Conservation (phyloP, 2,888 invertebrate species). For the Proisotoma minuta region DNA sequence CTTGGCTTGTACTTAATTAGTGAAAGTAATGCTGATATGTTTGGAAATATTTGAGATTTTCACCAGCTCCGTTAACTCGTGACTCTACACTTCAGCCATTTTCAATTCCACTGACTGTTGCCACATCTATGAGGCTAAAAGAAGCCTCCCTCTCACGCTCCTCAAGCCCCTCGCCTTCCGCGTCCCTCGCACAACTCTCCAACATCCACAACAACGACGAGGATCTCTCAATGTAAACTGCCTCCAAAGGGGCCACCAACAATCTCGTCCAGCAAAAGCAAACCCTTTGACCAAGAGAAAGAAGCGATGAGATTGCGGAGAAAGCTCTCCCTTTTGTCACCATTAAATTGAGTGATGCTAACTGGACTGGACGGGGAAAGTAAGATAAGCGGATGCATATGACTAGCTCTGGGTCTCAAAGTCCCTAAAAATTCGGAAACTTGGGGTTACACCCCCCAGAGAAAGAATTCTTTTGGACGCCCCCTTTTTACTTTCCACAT, state of each 20-base stretch:
- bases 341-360: too few species aligned
- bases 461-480: too few species aligned
- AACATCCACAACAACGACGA: neutral
- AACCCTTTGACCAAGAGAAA: too few species aligned
- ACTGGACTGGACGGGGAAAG: too few species aligned
- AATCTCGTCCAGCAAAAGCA: neutral
- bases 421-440: too few species aligned
- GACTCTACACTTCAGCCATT: conserved; percentile 31
- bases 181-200: neutral
- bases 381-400: too few species aligned
- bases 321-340: too few species aligned
- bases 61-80: conserved; percentile 22
- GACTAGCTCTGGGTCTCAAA: too few species aligned
- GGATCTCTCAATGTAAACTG: neutral
- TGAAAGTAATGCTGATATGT: conserved; percentile 15
- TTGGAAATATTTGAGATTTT: conserved; percentile 16
- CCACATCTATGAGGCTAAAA: conserved; percentile 13
- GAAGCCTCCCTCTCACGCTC: conserved; percentile 16
- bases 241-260: neutral
- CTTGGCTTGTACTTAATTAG: too few species aligned
- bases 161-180: conserved; percentile 5
- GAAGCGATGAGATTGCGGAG: too few species aligned
- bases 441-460: too few species aligned
- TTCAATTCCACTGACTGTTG: conserved; percentile 28
- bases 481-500: neutral